phyloP scores from a whole-genome alignment of 2,113 vertebrate species.

The Paraplagusia blochii region DNA sequence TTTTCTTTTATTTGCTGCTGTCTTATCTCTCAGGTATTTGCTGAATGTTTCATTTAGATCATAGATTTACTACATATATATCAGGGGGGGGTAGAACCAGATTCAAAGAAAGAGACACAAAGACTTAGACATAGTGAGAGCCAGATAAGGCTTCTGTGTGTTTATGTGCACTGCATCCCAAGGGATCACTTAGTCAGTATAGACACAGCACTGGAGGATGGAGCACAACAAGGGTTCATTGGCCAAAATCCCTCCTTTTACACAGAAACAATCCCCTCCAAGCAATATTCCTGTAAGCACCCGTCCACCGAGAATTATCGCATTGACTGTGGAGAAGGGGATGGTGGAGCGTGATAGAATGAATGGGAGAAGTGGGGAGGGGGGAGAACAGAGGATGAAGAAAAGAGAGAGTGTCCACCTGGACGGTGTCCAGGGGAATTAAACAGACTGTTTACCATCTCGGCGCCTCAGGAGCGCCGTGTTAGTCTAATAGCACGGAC shows the following conservation, averaged over 20 bases:
- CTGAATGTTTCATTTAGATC: too few species aligned
- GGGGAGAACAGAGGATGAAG: constrained; percentile 39
- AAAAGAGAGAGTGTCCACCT: constrained; percentile 64
- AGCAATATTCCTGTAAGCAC: constrained; percentile 69
- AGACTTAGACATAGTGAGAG: constrained; percentile 7
- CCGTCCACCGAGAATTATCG: constrained; percentile 60
- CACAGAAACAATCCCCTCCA: constrained; percentile 53
- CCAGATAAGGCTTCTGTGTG: constrained; percentile 31
- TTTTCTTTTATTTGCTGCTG: too few species aligned
- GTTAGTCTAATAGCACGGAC: constrained; percentile 68
- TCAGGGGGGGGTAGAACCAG: too few species aligned
- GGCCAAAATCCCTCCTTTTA: constrained; percentile 66
- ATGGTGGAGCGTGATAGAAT: constrained; percentile 9
- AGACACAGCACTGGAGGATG: constrained; percentile 70
- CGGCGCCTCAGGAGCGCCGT: constrained; percentile 56
- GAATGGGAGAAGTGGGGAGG: constrained; percentile 15
- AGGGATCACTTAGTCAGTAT: constrained; percentile 72
- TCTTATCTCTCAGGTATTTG: too few species aligned
- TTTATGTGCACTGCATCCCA: constrained; percentile 54
- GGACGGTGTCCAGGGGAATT: constrained; percentile 67
- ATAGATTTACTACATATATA: too few species aligned
- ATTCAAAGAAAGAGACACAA: constrained; percentile 34
- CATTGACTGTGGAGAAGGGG: constrained; percentile 61
- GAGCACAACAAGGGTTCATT: constrained; percentile 67
- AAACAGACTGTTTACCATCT: constrained; percentile 66